Conservation (phyloP, 2,113 vertebrate genomes). For the Poeciliopsis retropinna region DNA sequence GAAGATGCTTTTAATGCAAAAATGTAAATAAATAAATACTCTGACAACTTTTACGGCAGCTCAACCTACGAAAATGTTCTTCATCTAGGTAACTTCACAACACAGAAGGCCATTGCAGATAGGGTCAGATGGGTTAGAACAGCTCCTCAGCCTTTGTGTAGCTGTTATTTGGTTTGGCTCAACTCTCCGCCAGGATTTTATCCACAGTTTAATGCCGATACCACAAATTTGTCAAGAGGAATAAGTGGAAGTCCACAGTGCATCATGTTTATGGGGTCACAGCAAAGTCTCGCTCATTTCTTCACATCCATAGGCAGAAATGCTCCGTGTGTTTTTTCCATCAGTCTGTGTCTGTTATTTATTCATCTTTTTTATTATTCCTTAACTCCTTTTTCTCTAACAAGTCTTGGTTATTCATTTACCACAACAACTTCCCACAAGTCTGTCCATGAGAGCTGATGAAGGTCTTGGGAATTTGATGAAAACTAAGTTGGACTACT, state of each 20-base stretch:
- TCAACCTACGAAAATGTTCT: background rate
- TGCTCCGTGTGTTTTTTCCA: slow-evolving; percentile 67
- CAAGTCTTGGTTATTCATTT: slow-evolving; percentile 29
- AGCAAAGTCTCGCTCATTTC: slow-evolving; percentile 57
- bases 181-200: slow-evolving; percentile 65
- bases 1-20: background rate
- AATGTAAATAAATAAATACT: no score
- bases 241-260: slow-evolving; percentile 41
- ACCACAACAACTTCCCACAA: slow-evolving; percentile 15
- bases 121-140: slow-evolving; percentile 52
- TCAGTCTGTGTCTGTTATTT: slow-evolving; percentile 61
- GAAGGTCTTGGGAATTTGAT: slow-evolving; percentile 25
- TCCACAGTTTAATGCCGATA: slow-evolving; percentile 42
- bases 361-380: slow-evolving; percentile 39
- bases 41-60: background rate
- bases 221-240: slow-evolving; percentile 75
- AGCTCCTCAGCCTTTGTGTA: slow-evolving; percentile 43
- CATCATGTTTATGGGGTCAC: slow-evolving; percentile 68
- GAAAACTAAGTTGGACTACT: slow-evolving; percentile 33
- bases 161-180: slow-evolving; percentile 76
- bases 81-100: slow-evolving; percentile 33
- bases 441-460: slow-evolving; percentile 19
- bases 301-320: slow-evolving; percentile 47
- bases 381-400: background rate
- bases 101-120: slow-evolving; percentile 46